Conservation (phyloP, 1,140 invertebrate species). For the Colletes gigas region DNA sequence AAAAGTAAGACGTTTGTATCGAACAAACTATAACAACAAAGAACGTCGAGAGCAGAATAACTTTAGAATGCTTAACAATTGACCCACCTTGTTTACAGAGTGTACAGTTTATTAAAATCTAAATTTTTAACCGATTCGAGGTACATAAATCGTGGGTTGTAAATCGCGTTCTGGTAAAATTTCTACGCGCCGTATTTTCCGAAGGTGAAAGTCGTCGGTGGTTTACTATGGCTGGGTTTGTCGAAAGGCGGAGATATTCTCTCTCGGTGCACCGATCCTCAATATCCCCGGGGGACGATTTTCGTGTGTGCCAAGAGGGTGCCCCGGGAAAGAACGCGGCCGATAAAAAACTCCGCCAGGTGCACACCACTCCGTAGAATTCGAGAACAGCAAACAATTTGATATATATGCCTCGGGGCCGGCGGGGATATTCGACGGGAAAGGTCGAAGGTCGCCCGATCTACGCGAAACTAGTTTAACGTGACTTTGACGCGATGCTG, state of each 20-base stretch:
- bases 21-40: too few relatives aligned
- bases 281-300: not conserved
- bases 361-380: not conserved
- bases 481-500: conserved; percentile 13
- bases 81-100: too few relatives aligned
- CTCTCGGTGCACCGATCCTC: not conserved
- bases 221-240: not conserved
- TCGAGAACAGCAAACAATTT: conserved; percentile 25
- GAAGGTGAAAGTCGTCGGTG: not conserved
- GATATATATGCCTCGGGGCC: conserved; percentile 8
- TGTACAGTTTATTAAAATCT: too few relatives aligned
- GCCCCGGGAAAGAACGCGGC: too few relatives aligned
- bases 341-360: not conserved
- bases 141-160: too few relatives aligned
- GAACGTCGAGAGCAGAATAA: too few relatives aligned
- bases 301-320: not conserved
- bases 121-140: too few relatives aligned
- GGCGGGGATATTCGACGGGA: not conserved
- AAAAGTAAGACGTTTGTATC: too few relatives aligned
- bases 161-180: too few relatives aligned
- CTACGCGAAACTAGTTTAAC: conserved; percentile 16
- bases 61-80: too few relatives aligned
- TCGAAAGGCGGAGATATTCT: not conserved
- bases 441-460: conserved; percentile 12
- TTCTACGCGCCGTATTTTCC: not conserved